Evolutionary conservation across 2,888 invertebrate genomes (phyloP).

Genomic region (Lissonota sp.): DNA sequence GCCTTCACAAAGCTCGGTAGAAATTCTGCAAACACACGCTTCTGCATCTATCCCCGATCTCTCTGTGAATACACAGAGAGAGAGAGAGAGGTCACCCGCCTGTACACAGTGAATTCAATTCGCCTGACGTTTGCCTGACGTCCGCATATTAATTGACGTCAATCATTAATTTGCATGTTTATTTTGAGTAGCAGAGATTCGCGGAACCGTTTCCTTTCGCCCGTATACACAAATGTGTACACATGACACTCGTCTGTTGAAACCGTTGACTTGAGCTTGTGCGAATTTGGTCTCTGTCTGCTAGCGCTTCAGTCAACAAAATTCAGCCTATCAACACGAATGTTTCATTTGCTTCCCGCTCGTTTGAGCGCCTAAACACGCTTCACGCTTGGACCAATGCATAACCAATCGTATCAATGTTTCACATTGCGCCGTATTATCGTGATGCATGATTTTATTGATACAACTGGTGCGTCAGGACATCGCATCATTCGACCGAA

Average conservation of each 20-base stretch:
- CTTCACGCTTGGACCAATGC: slow-evolving; percentile 48
- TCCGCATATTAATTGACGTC: slow-evolving; percentile 59
- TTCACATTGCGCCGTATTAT: slow-evolving; percentile 13
- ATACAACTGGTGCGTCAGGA: slow-evolving; percentile 21
- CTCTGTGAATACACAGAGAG: too few species aligned
- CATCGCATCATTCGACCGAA: slow-evolving; percentile 24
- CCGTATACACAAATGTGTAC: slow-evolving; percentile 39
- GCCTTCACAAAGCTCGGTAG: too few species aligned
- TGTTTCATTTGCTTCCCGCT: not conserved
- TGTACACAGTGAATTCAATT: too few species aligned
- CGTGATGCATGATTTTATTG: slow-evolving; percentile 34
- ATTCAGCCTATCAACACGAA: slow-evolving; percentile 24
- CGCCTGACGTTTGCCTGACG: not conserved
- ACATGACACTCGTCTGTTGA: slow-evolving; percentile 53
- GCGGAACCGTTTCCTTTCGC: slow-evolving; percentile 21
- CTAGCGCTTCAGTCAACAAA: slow-evolving; percentile 51
- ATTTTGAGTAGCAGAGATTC: slow-evolving; percentile 53
- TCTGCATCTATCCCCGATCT: too few species aligned
- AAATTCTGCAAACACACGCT: too few species aligned
- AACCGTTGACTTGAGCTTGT: slow-evolving; percentile 52
- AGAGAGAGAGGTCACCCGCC: too few species aligned
- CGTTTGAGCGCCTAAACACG: slow-evolving; percentile 27
- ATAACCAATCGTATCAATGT: slow-evolving; percentile 42
- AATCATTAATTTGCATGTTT: slow-evolving; percentile 67
- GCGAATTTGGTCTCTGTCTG: slow-evolving; percentile 49